Percentiles rank a stretch among this genome's conserved stretches.
These are phyloP conservation scores for Turritopsis dohrnii DNA, from an alignment of 30 jellyfish, hydroid and myxozoan species.

Conservation along the genomic window DNA sequence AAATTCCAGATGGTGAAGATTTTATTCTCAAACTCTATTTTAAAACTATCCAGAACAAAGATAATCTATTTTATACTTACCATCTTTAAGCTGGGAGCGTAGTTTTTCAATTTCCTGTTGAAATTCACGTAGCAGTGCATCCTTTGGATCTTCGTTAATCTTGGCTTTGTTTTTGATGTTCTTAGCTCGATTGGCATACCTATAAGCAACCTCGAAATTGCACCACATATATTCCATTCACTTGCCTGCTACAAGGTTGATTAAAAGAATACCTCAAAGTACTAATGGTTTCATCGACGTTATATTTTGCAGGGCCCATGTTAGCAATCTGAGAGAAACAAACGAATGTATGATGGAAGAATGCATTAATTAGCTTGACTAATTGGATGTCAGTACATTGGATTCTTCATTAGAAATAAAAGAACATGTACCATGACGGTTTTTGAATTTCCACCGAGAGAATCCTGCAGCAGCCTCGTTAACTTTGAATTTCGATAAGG, in stretches of 20 bases:
- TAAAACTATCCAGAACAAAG: neutral
- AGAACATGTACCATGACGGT: slow-evolving; percentile 72
- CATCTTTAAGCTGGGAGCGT: slow-evolving; percentile 70
- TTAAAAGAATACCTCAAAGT: slow-evolving; percentile 57
- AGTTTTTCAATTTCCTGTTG: slow-evolving; percentile 81
- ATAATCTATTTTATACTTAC: slow-evolving; percentile 19
- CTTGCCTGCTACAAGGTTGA: neutral
- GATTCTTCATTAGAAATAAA: neutral
- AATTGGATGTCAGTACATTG: neutral
- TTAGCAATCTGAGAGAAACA: slow-evolving; percentile 50
- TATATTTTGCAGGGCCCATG: slow-evolving; percentile 92
- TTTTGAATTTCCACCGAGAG: slow-evolving; percentile 93
- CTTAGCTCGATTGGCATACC: slow-evolving; percentile 92
- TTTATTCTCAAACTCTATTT: neutral
- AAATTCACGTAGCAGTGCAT: slow-evolving; percentile 82
- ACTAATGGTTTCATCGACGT: slow-evolving; percentile 82
- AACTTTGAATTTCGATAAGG: slow-evolving; percentile 89
- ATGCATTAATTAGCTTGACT: too few species aligned
- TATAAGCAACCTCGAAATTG: neutral
- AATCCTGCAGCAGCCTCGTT: slow-evolving; percentile 87
- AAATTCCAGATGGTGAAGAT: neutral
- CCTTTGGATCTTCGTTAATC: slow-evolving; percentile 93
- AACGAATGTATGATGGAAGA: neutral
- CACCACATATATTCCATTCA: neutral
- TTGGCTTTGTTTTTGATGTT: slow-evolving; percentile 88